Evolutionary conservation across 2,888 invertebrate genomes (phyloP), one percentile per base, ranked within the genome.

Genomic region (Meiosimyza platycephala): DNA sequence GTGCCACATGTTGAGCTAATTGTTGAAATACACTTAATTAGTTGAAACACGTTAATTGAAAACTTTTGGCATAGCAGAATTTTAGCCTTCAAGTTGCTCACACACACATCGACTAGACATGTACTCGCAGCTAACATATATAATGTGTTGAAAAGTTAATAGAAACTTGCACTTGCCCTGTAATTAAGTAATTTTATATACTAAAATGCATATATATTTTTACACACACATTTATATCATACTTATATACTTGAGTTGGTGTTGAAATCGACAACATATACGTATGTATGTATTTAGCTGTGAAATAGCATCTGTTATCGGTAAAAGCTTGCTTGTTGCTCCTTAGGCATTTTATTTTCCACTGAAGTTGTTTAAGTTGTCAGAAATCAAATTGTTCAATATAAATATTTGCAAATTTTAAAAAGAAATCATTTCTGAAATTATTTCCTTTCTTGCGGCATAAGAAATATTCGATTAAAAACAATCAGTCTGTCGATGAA

Each of bases 31-130:
- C 57, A 48, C 67, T 67, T 67, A 67, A 67, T 67, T 67, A 67
- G 55, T 33, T 48, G 67, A 67, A 67, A 57, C 67, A 67, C 48
- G 67, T 67, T 67, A 57, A 47, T 67, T 67, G 67, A 67, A 67
- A 67, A 55, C 52, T 67, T 55, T 67, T 63, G 18, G 40, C 65
- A 50, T 13, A 22, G 28, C 54, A 40, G 9, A 40, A 40, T 40
- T 40, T 40, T 40, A 40, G 40, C 40, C 40, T 40, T 6, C 40
- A 40, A 40, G 1, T 40, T 40, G 40, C 2, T 40, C 6, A 9
- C 40, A 40, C 6, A 9, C 40, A 40, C 40, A 40, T 40, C 28
- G 28, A 28, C 28, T 28, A 28, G 0, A 60, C 9, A 40, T 9
- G 9, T 40, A 40, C 40, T 2, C 9, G 9, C 40, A 40, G 40